phyloP scores from a whole-genome alignment of 2,888 invertebrate genomes.

The Acanthococcus lagerstroemiae region DNA sequence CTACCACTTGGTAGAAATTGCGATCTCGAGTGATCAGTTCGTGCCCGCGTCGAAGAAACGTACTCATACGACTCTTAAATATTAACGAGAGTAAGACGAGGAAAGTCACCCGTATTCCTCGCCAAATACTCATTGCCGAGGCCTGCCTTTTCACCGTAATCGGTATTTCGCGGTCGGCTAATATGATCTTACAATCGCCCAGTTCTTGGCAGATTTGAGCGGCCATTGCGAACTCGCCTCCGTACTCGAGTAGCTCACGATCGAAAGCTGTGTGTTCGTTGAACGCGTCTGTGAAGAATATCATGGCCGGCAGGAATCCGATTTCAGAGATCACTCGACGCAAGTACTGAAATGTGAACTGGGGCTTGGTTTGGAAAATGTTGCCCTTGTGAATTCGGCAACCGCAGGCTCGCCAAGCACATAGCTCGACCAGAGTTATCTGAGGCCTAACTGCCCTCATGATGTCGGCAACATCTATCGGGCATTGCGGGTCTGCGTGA shows the following conservation, averaged over 20 bases:
- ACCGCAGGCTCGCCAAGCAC: constrained; percentile 23
- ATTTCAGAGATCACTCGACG: constrained; percentile 14
- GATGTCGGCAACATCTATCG: constrained; percentile 12
- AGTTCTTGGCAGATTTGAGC: constrained; percentile 5
- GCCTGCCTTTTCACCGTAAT: constrained; percentile 25
- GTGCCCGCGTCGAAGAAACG: constrained; percentile 3
- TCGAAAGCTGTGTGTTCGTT: constrained; percentile 11
- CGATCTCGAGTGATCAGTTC: constrained; percentile 15
- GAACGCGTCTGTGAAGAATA: constrained; percentile 25
- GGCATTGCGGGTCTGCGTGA: constrained; percentile 28
- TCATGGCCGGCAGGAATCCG: constrained; percentile 25
- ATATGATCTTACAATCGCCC: constrained; percentile 13
- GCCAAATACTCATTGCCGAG: constrained; percentile 19
- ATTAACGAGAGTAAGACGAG: constrained; percentile 13
- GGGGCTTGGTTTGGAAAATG: constrained; percentile 22
- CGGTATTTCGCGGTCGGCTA: constrained; percentile 18
- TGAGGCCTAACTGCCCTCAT: constrained; percentile 12
- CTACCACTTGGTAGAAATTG: constrained; percentile 15
- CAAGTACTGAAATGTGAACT: constrained; percentile 13
- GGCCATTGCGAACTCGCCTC: constrained; percentile 15
- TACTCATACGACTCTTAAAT: constrained; percentile 10
- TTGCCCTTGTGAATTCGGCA: constrained; percentile 12
- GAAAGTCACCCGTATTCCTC: neutral
- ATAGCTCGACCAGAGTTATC: constrained; percentile 13
- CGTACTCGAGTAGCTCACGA: constrained; percentile 8